Conservation (phyloP, 2,797 vertebrate genomes). For the Chelidonichthys spinosus region DNA sequence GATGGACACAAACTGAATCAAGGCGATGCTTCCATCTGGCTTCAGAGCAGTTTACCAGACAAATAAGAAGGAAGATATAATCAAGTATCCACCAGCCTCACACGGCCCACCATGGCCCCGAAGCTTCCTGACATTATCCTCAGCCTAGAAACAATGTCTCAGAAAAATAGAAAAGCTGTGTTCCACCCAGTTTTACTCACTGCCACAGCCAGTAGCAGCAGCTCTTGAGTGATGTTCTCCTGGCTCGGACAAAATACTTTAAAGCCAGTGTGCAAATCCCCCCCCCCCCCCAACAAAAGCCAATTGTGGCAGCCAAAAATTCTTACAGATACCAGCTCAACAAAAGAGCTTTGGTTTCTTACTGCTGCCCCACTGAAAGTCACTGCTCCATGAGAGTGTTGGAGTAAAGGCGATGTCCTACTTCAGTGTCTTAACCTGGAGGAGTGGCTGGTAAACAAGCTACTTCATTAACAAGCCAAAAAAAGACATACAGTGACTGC, state of each 20-base stretch:
- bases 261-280: constrained; percentile 78
- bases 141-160: constrained; percentile 67
- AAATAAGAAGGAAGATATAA: constrained; percentile 22
- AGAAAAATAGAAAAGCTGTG: constrained; percentile 64
- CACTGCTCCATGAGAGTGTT: constrained; percentile 49
- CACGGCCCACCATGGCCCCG: constrained; percentile 32
- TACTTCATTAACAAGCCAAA: constrained; percentile 30
- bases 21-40: constrained; percentile 32
- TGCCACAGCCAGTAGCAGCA: constrained; percentile 61
- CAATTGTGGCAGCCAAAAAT: constrained; percentile 79
- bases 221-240: constrained; percentile 71
- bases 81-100: constrained; percentile 47
- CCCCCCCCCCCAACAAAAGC: constrained; percentile 75
- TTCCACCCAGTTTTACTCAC: constrained; percentile 53
- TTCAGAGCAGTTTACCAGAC: no score
- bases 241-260: constrained; percentile 74
- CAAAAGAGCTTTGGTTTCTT: constrained; percentile 72
- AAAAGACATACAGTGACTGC: constrained; percentile 45
- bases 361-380: constrained; percentile 62
- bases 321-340: constrained; percentile 78
- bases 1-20: constrained; percentile 9
- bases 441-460: constrained; percentile 52
- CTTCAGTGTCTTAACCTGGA: constrained; percentile 55
- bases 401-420: constrained; percentile 41
- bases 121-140: constrained; percentile 47